Base-by-base conservation (phyloP, 2,113 vertebrate genomes). In the Aegithalos caudatus region DNA sequence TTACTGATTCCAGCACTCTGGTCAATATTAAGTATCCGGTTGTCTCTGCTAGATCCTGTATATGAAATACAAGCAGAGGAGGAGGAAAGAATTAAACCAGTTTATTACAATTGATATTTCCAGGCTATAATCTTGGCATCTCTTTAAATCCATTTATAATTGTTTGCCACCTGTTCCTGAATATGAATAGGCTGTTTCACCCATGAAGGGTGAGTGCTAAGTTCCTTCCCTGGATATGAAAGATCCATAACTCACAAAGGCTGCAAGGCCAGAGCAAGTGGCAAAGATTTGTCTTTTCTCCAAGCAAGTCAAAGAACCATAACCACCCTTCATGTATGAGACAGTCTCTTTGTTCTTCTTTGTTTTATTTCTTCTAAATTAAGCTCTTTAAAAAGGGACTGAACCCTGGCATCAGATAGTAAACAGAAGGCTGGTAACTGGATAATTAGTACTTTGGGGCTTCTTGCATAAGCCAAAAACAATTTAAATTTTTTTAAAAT, bases 81-180 rank as follows among this genome's bases (percentile, higher is more conserved):
- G 28, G 37, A 89, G 38, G 60, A 84, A 77, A 84, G 91, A 93
- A 40, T 65, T 45, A 93, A 87, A 19, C 38, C 37, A 67, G 79
- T 69, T 84, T 89, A 93, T 76, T 94, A 81, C 85, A 97, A 96
- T 87, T 92, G 86, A 76, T 95, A 94, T 86, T 94, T 97, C 91
- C 67, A 88, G 70, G 67, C 72, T 87, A 81, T 85, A 90, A 92
- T 90, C 62, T 91, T 96, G 92, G 57, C 69, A 82, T 96, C 80
- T 90, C 91, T 79, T 94, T 96, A 93, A 96, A 93, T 95, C 91
- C 71, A 94, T 95, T 90, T 69, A 65, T 83, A 96, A 94, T 86
- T 94, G 79, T 93, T 94, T 94, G 91, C 72, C 70, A 71, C 74
- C 93, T 86, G 24, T 84, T 88, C 45, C 91, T 88, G 94, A 88